Conservation (phyloP, 2,888 invertebrate genomes). For the Siphlonurus alternatus region DNA sequence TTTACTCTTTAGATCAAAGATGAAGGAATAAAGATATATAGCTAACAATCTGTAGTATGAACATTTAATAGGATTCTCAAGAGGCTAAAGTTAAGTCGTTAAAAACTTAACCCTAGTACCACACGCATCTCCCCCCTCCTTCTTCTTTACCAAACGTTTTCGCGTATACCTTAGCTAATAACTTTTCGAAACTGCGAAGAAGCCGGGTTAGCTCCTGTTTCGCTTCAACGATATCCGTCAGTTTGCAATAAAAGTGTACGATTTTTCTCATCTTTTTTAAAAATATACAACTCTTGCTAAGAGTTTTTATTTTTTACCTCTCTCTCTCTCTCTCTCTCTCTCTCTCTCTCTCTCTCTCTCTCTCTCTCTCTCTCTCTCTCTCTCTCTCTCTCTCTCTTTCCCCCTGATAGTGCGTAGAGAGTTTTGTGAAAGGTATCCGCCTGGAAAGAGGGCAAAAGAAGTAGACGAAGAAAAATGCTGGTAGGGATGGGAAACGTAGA, state of each 20-base stretch:
- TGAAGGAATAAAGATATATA: neutral
- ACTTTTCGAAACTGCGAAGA: neutral
- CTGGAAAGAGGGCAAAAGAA: neutral
- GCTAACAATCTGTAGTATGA: neutral
- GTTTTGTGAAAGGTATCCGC: neutral
- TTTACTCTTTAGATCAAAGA: neutral
- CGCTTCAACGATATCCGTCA: neutral
- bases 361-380: neutral
- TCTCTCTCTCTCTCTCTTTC: neutral
- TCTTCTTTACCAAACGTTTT: neutral
- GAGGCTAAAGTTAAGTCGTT: neutral
- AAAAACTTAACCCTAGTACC: neutral
- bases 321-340: neutral
- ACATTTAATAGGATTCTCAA: neutral
- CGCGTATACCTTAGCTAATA: neutral
- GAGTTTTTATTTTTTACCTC: neutral
- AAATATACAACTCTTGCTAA: neutral
- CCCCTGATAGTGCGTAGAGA: too few relatives aligned
- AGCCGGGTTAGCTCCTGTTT: neutral
- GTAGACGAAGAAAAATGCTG: conserved; percentile 4
- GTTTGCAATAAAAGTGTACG: neutral
- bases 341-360: neutral
- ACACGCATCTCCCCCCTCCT: neutral
- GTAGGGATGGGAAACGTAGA: neutral
- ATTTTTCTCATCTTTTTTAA: neutral